phyloP scores from a whole-genome alignment of 1,140 invertebrate species.

The Zaprionus ghesquierei region DNA sequence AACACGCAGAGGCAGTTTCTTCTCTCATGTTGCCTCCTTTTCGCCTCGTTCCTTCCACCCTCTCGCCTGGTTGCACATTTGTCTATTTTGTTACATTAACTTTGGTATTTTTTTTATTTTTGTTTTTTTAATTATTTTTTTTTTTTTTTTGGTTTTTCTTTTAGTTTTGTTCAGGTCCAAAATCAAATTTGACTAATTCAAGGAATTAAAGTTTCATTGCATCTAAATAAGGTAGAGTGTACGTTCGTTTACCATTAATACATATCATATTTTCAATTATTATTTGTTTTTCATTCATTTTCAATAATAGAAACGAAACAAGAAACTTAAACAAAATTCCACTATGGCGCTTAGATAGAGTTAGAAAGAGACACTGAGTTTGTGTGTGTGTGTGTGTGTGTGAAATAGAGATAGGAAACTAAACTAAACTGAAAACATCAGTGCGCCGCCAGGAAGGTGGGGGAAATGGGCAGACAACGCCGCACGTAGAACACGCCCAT shows the following conservation, averaged over 20 bases:
- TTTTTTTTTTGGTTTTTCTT: slow-evolving; percentile 38
- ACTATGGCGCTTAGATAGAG: slow-evolving; percentile 57
- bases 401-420: slow-evolving; percentile 40
- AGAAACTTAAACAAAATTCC: slow-evolving; percentile 81
- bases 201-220: slow-evolving; percentile 82
- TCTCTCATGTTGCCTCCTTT: background rate
- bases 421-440: slow-evolving; percentile 63
- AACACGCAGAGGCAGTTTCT: background rate
- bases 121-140: slow-evolving; percentile 43
- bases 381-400: background rate
- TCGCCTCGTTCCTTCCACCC: slow-evolving; percentile 10
- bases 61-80: slow-evolving; percentile 49
- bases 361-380: background rate
- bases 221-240: slow-evolving; percentile 80
- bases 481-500: slow-evolving; percentile 59
- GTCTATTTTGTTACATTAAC: slow-evolving; percentile 60
- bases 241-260: slow-evolving; percentile 61
- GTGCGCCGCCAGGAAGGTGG: too few species aligned
- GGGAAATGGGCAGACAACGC: background rate
- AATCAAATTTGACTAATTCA: slow-evolving; percentile 82
- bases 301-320: slow-evolving; percentile 80
- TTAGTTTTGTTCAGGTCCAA: slow-evolving; percentile 74
- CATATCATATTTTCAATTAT: slow-evolving; percentile 64
- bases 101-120: slow-evolving; percentile 23
- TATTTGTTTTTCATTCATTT: slow-evolving; percentile 73